Evolutionary conservation across 1,140 invertebrate species (phyloP), one percentile per base, ranked within the genome.

Genomic region (Pinna nobilis): DNA sequence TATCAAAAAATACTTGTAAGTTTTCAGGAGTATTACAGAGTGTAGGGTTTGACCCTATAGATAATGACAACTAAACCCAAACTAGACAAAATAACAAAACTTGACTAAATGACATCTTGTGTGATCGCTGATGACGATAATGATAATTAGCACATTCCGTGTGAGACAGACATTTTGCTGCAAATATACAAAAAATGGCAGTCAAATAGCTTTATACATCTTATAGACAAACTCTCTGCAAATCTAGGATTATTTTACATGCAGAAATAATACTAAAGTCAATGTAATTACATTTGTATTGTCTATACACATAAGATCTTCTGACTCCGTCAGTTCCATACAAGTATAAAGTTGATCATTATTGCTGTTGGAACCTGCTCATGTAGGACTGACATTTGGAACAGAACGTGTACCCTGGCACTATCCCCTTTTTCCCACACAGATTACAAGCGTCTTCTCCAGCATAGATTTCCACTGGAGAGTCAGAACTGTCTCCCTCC

Each of bases 361-460:
- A 53, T 39, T 57, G 44, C 13, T 66, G 67, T 39, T 74, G 70
- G 55, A 84, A 74, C 25, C 70, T 69, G 25, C 75, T 72, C 79
- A 84, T 82, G 64, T 84, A 84, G 51, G 76, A 79, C n/a, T 72
- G 66, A 66, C 83, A 84, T 53, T 84, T 79, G 20, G 51, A 50
- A 77, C 83, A 84, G 65, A 77, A 80, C 3, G 60, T 37, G 35
- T 74, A 74, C 39, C 81, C 83, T 5, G 33, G 37, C 20, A 64
- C 74, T n/a, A 76, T 67, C 39, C 75, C 72, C 51, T 76, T 71
- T 59, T 83, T 84, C n/a, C 70, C 68, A 77, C 83, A 84, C 35
- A 84, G 65, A 50, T 77, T 73, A 74, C 83, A 84, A 9, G 70
- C 64, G 7, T 70, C 74, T n/a, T 82, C 77, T 25, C 72, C 76